These are phyloP conservation scores for Sander vitreus DNA, from an alignment of 2,113 vertebrate species.

Conservation along the genomic window DNA sequence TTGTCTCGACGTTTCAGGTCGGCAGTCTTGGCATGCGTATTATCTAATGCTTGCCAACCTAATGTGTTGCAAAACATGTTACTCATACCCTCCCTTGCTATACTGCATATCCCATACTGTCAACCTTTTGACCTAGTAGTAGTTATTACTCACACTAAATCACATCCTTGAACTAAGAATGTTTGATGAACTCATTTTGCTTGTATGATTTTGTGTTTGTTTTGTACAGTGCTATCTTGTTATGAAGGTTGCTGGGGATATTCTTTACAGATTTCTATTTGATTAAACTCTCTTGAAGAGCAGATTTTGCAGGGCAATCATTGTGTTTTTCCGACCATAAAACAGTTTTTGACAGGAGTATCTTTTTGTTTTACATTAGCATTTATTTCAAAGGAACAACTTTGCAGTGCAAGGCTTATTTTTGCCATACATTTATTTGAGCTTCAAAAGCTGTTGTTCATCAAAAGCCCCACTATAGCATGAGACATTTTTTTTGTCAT, in stretches of 20 bases:
- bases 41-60: slow-evolving; percentile 52
- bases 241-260: neutral
- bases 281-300: neutral
- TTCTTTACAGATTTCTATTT: neutral
- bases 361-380: slow-evolving; percentile 23
- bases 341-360: slow-evolving; percentile 1
- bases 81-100: slow-evolving; percentile 9
- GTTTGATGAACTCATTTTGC: slow-evolving; percentile 1
- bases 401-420: slow-evolving; percentile 29
- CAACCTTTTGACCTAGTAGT: slow-evolving; percentile 30
- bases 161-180: neutral
- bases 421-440: slow-evolving; percentile 26
- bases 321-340: neutral
- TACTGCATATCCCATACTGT: neutral
- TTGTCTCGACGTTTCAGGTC: slow-evolving; percentile 67
- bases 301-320: neutral
- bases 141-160: slow-evolving; percentile 18
- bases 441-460: slow-evolving; percentile 33
- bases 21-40: slow-evolving; percentile 50
- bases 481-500: slow-evolving; percentile 25
- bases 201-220: neutral
- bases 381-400: slow-evolving; percentile 37
- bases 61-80: slow-evolving; percentile 54
- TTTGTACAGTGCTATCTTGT: neutral
- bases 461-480: slow-evolving; percentile 38